Percentiles rank a stretch among this genome's conserved stretches.
phyloP scores from a whole-genome alignment of 2,888 invertebrate genomes.

The Brachylomia viminalis region DNA sequence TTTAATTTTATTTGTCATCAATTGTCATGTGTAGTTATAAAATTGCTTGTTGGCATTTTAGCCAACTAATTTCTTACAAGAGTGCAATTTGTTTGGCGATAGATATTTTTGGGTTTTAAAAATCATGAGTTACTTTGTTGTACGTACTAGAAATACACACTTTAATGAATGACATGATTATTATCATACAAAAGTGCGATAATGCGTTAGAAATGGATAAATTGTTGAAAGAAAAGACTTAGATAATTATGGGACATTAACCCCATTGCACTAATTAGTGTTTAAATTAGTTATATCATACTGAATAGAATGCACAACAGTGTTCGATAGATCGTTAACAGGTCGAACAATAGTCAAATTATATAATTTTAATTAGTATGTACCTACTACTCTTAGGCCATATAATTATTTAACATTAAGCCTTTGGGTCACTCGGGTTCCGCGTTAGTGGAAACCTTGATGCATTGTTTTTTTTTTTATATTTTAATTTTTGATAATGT shows the following conservation, averaged over 20 bases:
- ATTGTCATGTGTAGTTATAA: neutral
- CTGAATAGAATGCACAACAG: conserved; percentile 11
- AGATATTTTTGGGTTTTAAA: neutral
- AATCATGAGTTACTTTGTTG: too few relatives aligned
- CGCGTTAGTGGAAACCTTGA: neutral
- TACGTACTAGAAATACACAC: neutral
- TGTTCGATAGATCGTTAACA: conserved; percentile 2
- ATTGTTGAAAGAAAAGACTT: conserved; percentile 1
- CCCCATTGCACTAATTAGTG: conserved; percentile 1
- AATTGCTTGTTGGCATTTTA: conserved; percentile 2
- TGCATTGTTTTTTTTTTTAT: neutral
- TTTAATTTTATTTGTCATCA: neutral
- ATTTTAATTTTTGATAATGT: neutral
- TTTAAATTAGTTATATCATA: conserved; percentile 9
- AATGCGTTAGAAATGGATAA: neutral
- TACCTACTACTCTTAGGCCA: conserved; percentile 25
- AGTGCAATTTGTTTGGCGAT: neutral
- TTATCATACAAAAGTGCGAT: conserved; percentile 8
- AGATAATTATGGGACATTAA: conserved; percentile 6
- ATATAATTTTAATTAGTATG: conserved; percentile 44
- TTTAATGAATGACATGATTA: neutral
- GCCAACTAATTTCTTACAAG: neutral
- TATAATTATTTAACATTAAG: conserved; percentile 13
- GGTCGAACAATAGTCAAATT: conserved; percentile 38
- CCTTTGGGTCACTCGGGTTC: conserved; percentile 12